Evolutionary conservation across 2,113 vertebrate species (phyloP).

Genomic region (Epinephelus moara): DNA sequence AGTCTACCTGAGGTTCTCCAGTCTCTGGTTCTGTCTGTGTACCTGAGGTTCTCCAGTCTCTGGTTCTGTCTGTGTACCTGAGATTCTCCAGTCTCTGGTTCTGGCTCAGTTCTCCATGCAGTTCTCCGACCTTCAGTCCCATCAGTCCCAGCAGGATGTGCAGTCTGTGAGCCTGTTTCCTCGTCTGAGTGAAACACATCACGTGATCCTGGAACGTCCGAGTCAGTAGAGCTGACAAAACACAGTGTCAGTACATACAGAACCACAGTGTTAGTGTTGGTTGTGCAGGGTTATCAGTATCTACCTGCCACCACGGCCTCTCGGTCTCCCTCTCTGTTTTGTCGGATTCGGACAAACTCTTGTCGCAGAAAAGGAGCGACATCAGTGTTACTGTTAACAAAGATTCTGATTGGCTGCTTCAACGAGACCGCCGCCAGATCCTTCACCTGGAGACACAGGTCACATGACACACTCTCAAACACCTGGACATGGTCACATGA

Average conservation of each 20-base stretch:
- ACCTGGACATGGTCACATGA: constrained; percentile 17
- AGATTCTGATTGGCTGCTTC: constrained; percentile 92
- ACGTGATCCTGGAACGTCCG: constrained; percentile 96
- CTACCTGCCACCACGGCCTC: constrained; percentile 95
- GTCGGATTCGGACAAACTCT: constrained; percentile 94
- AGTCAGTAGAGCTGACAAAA: constrained; percentile 90
- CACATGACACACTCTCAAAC: constrained; percentile 17
- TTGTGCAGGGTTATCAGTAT: neutral
- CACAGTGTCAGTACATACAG: neutral
- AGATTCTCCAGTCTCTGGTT: constrained; percentile 94
- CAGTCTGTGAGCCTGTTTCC: constrained; percentile 97
- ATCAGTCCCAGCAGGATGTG: constrained; percentile 96
- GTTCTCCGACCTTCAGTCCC: constrained; percentile 94
- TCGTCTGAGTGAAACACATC: constrained; percentile 98
- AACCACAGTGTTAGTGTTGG: neutral
- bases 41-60: neutral
- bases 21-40: neutral
- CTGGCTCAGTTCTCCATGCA: constrained; percentile 97
- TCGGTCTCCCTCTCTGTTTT: constrained; percentile 92
- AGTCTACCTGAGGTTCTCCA: neutral
- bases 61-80: constrained; percentile 79
- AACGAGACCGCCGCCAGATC: constrained; percentile 96
- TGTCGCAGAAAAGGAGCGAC: constrained; percentile 96
- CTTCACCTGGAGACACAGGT: constrained; percentile 87
- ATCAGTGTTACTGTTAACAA: constrained; percentile 98